Conservation (phyloP, 2,888 invertebrate genomes). For the Scaptomyza cyrtandrae region DNA sequence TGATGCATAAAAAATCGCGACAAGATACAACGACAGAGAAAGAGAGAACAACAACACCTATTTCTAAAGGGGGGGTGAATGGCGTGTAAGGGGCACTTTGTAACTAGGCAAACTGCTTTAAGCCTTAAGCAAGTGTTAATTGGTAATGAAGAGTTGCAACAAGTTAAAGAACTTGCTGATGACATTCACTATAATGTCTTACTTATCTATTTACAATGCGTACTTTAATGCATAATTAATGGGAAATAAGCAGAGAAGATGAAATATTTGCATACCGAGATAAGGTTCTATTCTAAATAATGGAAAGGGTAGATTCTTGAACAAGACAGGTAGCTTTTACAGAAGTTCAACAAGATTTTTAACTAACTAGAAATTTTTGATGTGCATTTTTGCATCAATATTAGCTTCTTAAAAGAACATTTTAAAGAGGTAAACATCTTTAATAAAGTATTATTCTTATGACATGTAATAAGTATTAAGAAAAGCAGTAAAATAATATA, state of each 20-base stretch:
- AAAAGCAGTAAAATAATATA: too few species aligned
- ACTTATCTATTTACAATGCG: constrained; percentile 20
- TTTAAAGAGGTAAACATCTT: background rate
- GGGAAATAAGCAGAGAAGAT: background rate
- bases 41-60: background rate
- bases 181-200: constrained; percentile 17
- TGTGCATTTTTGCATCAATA: background rate
- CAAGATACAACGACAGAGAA: background rate
- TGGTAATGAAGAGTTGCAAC: constrained; percentile 32
- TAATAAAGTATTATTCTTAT: background rate
- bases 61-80: too few species aligned
- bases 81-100: too few species aligned
- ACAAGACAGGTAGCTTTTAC: too few species aligned
- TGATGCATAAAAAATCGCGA: constrained; percentile 42
- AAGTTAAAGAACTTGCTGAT: constrained; percentile 30
- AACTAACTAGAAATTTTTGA: background rate
- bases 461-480: too few species aligned
- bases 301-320: too few species aligned
- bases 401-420: background rate
- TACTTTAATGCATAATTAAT: constrained; percentile 11
- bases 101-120: constrained; percentile 10
- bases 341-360: background rate
- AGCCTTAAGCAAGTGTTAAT: constrained; percentile 23
- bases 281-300: background rate
- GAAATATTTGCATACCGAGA: background rate